A percentile compares a stretch with the other conserved stretches of the same genome.
These are phyloP conservation scores for Lytechinus variegatus DNA, from an alignment of 35 echinoderm and acorn worm genomes.

Conservation along the genomic window DNA sequence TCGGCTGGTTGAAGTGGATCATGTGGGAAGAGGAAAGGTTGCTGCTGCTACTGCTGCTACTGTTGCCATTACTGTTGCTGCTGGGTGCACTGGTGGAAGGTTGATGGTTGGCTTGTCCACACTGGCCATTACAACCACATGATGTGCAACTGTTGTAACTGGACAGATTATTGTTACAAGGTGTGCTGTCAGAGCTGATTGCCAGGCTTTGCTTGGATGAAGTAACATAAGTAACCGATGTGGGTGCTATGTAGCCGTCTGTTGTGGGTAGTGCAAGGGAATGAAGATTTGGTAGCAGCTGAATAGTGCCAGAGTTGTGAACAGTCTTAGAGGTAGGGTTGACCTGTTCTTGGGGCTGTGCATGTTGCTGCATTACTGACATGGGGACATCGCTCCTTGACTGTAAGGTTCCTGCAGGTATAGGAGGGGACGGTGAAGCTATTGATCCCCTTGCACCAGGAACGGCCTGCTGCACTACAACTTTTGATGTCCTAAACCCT, in stretches of 20 bases:
- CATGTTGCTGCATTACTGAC: not conserved
- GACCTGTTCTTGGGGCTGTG: not conserved
- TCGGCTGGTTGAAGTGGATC: slow-evolving; percentile 23
- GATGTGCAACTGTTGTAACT: slow-evolving; percentile 63
- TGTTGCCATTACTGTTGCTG: slow-evolving; percentile 6
- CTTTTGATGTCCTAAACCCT: slow-evolving; percentile 35
- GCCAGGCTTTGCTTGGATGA: slow-evolving; percentile 50
- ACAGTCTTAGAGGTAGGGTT: slow-evolving; percentile 30
- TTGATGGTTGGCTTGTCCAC: slow-evolving; percentile 50
- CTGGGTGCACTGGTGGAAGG: slow-evolving; percentile 27
- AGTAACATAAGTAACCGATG: slow-evolving; percentile 71
- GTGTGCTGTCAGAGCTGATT: slow-evolving; percentile 29
- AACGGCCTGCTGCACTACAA: slow-evolving; percentile 39
- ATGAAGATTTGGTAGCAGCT: slow-evolving; percentile 38
- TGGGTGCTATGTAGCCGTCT: slow-evolving; percentile 62
- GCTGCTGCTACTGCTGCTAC: slow-evolving; percentile 20
- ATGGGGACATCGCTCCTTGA: slow-evolving; percentile 4
- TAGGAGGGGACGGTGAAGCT: slow-evolving; percentile 28
- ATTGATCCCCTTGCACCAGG: not conserved
- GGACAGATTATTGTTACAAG: slow-evolving; percentile 66
- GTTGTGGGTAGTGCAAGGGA: slow-evolving; percentile 25
- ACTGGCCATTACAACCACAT: slow-evolving; percentile 70
- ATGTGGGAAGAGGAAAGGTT: not conserved
- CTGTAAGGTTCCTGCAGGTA: slow-evolving; percentile 37
- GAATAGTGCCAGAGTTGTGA: not conserved